Base-by-base conservation (phyloP, 2,113 vertebrate genomes). In the Mustela nigripes region DNA sequence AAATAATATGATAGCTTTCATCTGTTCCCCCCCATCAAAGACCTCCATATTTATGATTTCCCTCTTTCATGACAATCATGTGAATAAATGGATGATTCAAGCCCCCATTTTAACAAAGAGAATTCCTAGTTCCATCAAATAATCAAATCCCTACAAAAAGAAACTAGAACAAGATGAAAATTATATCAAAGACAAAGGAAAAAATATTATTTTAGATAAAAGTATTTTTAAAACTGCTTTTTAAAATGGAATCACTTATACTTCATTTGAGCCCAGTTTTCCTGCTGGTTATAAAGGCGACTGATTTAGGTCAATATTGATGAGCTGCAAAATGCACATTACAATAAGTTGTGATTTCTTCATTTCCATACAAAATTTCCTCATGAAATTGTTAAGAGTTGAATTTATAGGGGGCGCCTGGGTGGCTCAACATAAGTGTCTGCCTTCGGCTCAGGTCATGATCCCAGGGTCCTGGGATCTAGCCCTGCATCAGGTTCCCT, bases 101-200 rank as follows among this genome's bases (percentile, higher is more conserved):
- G 42, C 16, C 94, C 24, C 42, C 74, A 4, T 21, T 48, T 82
- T 95, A 93, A 73, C 21, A 56, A 80, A 95, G 62, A 50, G 31
- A 95, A 88, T 84, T 91, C 36, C 63, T 48, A 6, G 16, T 84
- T 90, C 24, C 76, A 78, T 62, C 67, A 97, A 42, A 84, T 58
- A 93, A 93, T 67, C 82, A 89, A 85, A 91, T 33, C 60, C 15
- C 19, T 71, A 28, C 22, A 19, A 58, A 69, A 95, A 87, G 50
- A 22, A 93, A 82, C 0, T 85, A 24, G 92, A 56, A 5, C 31
- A 74, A 78, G 79, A 87, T 33, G 65, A 78, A 89, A 28, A 89
- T 81, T 91, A 82, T 2, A 89, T 33, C 26, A 78, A 96, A 90
- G 63, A 74, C 14, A 84, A 31, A 69, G 71, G 50, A 26, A 28